Conservation (phyloP, 2,888 invertebrate genomes). For the Hemicrepidius hirtus region DNA sequence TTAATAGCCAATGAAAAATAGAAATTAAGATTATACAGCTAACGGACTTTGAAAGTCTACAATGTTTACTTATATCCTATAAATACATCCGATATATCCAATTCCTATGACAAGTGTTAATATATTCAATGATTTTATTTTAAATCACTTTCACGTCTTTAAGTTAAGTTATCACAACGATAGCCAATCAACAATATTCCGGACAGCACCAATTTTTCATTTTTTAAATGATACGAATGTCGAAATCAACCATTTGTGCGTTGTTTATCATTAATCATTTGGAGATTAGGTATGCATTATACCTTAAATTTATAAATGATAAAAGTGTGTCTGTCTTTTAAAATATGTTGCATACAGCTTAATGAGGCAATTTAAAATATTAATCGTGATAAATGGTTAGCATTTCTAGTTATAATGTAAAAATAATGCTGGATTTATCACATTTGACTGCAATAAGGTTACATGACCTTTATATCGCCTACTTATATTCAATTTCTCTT, state of each 20-base stretch:
- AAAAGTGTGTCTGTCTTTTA: not conserved
- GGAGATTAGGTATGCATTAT: not conserved
- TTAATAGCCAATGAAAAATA: too few relatives aligned
- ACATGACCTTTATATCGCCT: not conserved
- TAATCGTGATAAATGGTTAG: slow-evolving; percentile 5
- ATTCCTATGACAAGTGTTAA: too few relatives aligned
- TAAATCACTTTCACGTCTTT: not conserved
- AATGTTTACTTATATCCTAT: too few relatives aligned
- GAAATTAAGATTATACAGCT: too few relatives aligned
- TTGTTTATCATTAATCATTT: not conserved
- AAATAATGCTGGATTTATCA: slow-evolving; percentile 9
- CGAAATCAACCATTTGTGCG: too few relatives aligned
- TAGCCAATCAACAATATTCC: not conserved
- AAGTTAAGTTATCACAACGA: slow-evolving; percentile 6
- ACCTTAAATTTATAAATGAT: not conserved
- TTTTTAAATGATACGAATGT: too few relatives aligned
- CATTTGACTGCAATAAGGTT: slow-evolving; percentile 10
- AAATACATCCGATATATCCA: too few relatives aligned
- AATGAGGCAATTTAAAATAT: not conserved
- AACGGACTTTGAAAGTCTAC: too few relatives aligned
- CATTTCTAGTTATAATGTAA: slow-evolving; percentile 16
- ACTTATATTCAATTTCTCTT: slow-evolving; percentile 3
- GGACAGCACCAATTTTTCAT: too few relatives aligned
- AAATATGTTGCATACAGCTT: not conserved
- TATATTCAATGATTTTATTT: too few relatives aligned